Base-by-base conservation (phyloP, 2,113 vertebrate species). In the Tapirus terrestris region DNA sequence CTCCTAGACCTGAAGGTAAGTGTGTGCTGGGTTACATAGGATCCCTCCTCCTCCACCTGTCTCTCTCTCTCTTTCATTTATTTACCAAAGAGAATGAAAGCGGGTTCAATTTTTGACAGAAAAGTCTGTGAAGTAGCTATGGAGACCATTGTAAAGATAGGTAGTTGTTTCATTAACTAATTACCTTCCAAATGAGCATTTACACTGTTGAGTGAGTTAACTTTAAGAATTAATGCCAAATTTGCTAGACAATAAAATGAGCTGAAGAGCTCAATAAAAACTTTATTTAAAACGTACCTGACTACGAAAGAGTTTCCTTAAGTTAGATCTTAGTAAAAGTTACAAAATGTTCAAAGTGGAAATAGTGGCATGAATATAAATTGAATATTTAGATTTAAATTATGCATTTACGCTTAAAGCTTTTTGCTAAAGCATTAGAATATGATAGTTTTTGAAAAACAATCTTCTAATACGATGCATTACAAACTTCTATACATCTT, bases 1-100 rank as follows among this genome's bases (percentile, higher is more conserved):
- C 33, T 60, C 63, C 27, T 17, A 51, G 72, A 89, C 67, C 63
- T 81, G 77, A 97, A 98, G 98, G 98, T 98, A 98, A 98, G 98
- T 82, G 39, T 5, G 53, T 89, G 89, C n/a, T 96, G 83, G 18
- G 45, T 93, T 72, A 33, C 13, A 25, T 20, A 43, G 63, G n/a
- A 60, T 58, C 5, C n/a, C 20, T 7, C 43, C 48, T 61, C 48
- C 8, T 11, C 17, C 23, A 21, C 31, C 39, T 89, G 5, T 72
- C n/a, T 75, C n/a, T 76, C 39, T 45, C 11, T 53, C 31, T 70
- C 33, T 83, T n/a, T 82, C 31, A 45, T 18, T 53, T 58, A 75
- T 56, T 86, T 68, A 89, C n/a, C 48, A 72, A 36, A 61, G 20
- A 76, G 31, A 92, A 79, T 93, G 72, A 83, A 67, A 92, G 33